Base-by-base conservation (phyloP, 1,140 invertebrate species). In the Oryzaephilus surinamensis region DNA sequence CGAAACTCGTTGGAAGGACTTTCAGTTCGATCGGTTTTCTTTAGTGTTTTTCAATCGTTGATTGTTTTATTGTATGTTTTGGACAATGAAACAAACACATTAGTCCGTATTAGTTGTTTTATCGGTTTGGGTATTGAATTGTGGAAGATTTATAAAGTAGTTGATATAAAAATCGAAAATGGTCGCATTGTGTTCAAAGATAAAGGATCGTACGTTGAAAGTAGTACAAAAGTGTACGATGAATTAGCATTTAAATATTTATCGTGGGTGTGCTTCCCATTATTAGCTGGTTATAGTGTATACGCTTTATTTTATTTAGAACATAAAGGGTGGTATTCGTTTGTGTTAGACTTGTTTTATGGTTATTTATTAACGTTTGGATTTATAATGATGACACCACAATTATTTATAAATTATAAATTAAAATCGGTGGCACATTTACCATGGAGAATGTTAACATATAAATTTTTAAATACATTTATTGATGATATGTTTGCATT, bases 351-450 rank as follows among this genome's bases (percentile, higher is more conserved):
- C 53, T 96, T 99, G 85, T 73, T 98, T 8, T 99, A 99, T 67
- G 96, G 97, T 38, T 99, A 97, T 65, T 67, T 99, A 13, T 66
- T 99, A 26, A 99, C 93, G 4, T 99, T 99, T 67, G 97, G 96
- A 36, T 99, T 99, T 58, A 99, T 99, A 32, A 95, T 97, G 90
- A 99, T 99, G 96, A 99, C 95, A 4, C 95, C 96, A 6, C 95
- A 98, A 61, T 64, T 99, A 28, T 99, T 99, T 58, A 99, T 99
- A 43, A 99, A 99, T 65, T 99, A 99, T 63, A 99, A 99, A 67
- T 61, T 99, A 28, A 98, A 99, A 61, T 98, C 94, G 12, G 95
- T 99, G 0, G 96, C 96, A 6, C 96, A 99, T 71, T 69, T 99
- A 43, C 96, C 96, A 2, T 99, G 96, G 95, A 73, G 96, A 36